phyloP scores from a whole-genome alignment of 2,888 invertebrate species.

The Meteorus cinctellus region DNA sequence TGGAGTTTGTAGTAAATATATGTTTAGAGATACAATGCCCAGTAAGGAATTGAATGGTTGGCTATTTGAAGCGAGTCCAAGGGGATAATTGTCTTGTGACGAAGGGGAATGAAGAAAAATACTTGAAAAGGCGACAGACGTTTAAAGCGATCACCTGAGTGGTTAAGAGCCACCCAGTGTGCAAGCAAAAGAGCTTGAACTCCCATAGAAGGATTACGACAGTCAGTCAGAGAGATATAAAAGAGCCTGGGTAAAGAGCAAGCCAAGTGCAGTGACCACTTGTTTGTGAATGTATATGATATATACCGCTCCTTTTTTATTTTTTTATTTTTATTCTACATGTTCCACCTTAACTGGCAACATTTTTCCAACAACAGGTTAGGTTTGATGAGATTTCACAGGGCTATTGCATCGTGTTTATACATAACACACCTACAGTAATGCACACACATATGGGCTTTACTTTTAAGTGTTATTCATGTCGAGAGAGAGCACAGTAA shows the following conservation, averaged over 20 bases:
- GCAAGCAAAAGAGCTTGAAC: conserved; percentile 22
- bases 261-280: conserved; percentile 39
- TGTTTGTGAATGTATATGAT: conserved; percentile 27
- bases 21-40: neutral
- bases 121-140: conserved; percentile 22
- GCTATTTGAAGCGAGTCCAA: neutral
- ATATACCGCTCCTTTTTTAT: conserved; percentile 9
- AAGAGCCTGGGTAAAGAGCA: conserved; percentile 4
- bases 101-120: conserved; percentile 28
- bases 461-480: conserved; percentile 33
- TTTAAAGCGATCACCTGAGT: conserved; percentile 35
- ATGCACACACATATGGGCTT: neutral
- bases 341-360: conserved; percentile 40
- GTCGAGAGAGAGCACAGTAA: conserved; percentile 23
- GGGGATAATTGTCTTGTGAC: conserved; percentile 12
- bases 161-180: conserved; percentile 33
- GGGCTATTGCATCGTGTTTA: conserved; percentile 21
- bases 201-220: conserved; percentile 32
- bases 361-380: conserved; percentile 40
- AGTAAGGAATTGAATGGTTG: conserved; percentile 1
- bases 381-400: conserved; percentile 42
- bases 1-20: neutral
- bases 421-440: conserved; percentile 18
- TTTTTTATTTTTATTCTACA: conserved; percentile 7
- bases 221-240: conserved; percentile 15